Base-by-base conservation (phyloP, 2,113 vertebrate species). In the Lepus americanus region DNA sequence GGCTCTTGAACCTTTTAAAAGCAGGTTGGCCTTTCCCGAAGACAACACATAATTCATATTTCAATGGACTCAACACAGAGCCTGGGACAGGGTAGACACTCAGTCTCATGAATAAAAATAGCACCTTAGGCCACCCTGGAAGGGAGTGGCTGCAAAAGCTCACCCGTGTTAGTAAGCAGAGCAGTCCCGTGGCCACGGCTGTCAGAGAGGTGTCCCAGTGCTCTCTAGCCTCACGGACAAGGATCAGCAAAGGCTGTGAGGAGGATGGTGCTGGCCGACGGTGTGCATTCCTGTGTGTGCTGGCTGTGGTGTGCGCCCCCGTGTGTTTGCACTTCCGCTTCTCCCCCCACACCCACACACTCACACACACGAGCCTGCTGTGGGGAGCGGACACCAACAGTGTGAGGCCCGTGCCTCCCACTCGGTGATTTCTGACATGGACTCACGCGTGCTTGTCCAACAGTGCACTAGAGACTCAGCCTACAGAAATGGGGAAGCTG, bases 361-460 rank as follows among this genome's bases (percentile, higher is more conserved):
- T 33, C 49, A 49, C 51, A 36, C 72, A 79, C 25, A 20, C 73
- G 44, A 44, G 44, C 44, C 44, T 44, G 44, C 44, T 44, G 44
- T 44, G 44, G 22, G 84, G 59, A 66, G 80, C 44, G 77, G 80
- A 95, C 84, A 51, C 44, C 64, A 87, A 61, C 70, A 66, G 17
- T 22, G 17, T 76, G 80, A 83, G 76, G 61, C 29, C 33, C 69
- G 9, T 64, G 87, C 19, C 22, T 79, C 39, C 69, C n/a, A 11
- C 16, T 93, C 69, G 23, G 0, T 72, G 85, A 51, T 70, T 78
- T 74, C 44, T 87, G 66, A 95, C 55, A n/a, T 5, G 55, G 80
- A 91, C 25, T 89, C 66, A 23, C 87, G 44, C 70, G 79, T 36
- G 22, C 84, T 79, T 72, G 63, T 81, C n/a, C 55, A 73, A 81